Percentiles rank a stretch among this genome's conserved stretches.
These are phyloP conservation scores for Etheostoma spectabile DNA, from an alignment of 2,113 vertebrate species.

Conservation along the genomic window DNA sequence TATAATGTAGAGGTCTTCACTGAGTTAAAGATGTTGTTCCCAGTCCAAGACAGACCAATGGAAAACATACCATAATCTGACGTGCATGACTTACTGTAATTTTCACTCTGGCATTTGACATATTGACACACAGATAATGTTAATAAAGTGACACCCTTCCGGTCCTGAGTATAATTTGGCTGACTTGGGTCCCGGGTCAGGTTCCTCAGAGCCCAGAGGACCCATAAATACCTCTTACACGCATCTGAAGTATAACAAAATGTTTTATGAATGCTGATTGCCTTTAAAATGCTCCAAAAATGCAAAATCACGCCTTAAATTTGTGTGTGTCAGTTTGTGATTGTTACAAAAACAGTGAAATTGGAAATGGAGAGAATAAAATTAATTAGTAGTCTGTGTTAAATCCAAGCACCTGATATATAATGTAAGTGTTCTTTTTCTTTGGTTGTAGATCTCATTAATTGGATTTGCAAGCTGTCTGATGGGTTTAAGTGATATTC, in stretches of 20 bases:
- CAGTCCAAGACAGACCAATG: background rate
- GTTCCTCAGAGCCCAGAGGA: background rate
- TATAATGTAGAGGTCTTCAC: background rate
- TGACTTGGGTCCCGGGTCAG: background rate
- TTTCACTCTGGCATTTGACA: background rate
- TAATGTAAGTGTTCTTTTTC: constrained; percentile 31
- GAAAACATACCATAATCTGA: background rate
- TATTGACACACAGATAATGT: background rate
- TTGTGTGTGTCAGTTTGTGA: background rate
- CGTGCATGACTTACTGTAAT: background rate
- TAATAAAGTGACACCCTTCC: background rate
- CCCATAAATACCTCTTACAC: background rate
- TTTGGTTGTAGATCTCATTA: constrained; percentile 11
- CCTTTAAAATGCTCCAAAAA: background rate
- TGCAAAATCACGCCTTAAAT: background rate
- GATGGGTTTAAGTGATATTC: constrained; percentile 10
- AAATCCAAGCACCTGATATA: constrained; percentile 28
- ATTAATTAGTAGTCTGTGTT: background rate
- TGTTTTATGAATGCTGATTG: background rate
- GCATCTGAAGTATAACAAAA: background rate
- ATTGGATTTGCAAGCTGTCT: constrained; percentile 5
- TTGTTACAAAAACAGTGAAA: background rate
- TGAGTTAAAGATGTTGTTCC: no score
- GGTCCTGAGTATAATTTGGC: background rate
- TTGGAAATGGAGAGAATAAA: background rate